phyloP scores from a whole-genome alignment of 2,888 invertebrate species.

The Tubulanus polymorphus region DNA sequence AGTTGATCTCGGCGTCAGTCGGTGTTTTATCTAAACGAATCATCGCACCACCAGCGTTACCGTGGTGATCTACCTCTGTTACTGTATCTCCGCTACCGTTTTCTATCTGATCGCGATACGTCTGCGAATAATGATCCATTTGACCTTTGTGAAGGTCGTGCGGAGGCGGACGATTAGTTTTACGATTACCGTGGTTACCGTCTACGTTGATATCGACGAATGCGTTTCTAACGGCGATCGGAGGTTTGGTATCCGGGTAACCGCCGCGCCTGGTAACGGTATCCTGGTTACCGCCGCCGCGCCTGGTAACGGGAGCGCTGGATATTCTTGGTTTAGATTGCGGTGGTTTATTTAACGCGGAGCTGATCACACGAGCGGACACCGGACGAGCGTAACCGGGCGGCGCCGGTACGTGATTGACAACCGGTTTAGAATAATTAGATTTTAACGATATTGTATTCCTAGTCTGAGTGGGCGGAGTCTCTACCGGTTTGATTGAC shows the following conservation, averaged over 20 bases:
- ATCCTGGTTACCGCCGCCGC: not conserved
- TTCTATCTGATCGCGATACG: too few relatives aligned
- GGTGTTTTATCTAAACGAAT: conserved; percentile 46
- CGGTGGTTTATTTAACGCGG: not conserved
- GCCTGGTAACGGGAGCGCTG: not conserved
- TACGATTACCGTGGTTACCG: not conserved
- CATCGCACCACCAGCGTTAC: too few relatives aligned
- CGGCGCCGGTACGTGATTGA: conserved; percentile 19
- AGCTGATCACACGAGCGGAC: conserved; percentile 27
- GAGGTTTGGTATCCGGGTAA: not conserved
- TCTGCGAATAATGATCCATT: not conserved
- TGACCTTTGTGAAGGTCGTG: not conserved
- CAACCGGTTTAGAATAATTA: too few relatives aligned
- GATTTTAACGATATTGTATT: too few relatives aligned
- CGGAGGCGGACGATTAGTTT: not conserved
- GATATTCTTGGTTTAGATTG: not conserved
- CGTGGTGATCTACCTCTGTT: conserved; percentile 26
- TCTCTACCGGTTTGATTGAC: too few relatives aligned
- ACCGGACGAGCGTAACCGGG: conserved; percentile 35
- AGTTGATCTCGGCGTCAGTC: conserved; percentile 52
- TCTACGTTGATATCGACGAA: not conserved
- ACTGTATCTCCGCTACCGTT: not conserved
- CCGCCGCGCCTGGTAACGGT: not conserved
- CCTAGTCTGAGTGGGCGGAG: too few relatives aligned
- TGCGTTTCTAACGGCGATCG: not conserved